Percentiles rank a stretch among this genome's conserved stretches.
Evolutionary conservation across 2,113 vertebrate genomes (phyloP).

Genomic region (Lophotis ruficrista): DNA sequence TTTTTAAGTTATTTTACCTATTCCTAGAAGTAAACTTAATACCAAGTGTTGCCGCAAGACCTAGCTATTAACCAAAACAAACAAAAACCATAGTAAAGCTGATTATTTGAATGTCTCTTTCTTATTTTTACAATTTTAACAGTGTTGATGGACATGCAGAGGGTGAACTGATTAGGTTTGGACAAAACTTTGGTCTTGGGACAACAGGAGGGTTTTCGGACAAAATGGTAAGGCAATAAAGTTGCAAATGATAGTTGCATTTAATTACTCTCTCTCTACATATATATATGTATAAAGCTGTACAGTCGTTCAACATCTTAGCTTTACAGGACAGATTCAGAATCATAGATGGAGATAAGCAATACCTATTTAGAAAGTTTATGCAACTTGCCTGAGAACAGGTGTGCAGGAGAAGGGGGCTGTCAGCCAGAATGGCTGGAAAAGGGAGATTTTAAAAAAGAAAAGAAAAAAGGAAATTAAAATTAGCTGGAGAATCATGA

Average conservation of each 20-base stretch:
- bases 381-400: neutral
- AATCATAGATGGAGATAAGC: neutral
- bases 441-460: neutral
- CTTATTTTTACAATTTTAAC: neutral
- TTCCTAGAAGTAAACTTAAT: neutral
- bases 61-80: neutral
- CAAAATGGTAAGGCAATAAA: slow-evolving; percentile 71
- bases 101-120: neutral
- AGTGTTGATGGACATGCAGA: slow-evolving; percentile 62
- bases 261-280: neutral
- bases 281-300: neutral
- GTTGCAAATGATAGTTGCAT: neutral
- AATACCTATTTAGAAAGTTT: neutral
- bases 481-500: neutral
- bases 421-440: neutral
- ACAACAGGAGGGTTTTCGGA: slow-evolving; percentile 71
- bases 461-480: neutral
- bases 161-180: slow-evolving; percentile 73
- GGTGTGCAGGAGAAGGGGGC: neutral
- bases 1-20: neutral
- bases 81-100: neutral
- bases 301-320: neutral
- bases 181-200: slow-evolving; percentile 79
- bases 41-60: neutral
- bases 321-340: neutral